Base-by-base conservation (phyloP, 2,797 vertebrate species). In the Amblyopsis hoosieri region DNA sequence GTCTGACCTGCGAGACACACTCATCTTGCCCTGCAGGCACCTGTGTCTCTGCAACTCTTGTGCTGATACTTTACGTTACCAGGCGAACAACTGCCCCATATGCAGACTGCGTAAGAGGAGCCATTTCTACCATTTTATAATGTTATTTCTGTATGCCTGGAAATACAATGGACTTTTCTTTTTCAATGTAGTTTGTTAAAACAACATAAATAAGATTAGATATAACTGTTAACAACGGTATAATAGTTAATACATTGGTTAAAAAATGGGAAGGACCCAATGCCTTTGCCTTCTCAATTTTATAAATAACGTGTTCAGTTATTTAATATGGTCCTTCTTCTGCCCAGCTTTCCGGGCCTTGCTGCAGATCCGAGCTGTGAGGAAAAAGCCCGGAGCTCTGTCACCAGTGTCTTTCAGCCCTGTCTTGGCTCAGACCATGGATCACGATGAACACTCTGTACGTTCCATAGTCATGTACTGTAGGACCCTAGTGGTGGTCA, bases 1-100 rank as follows among this genome's bases (percentile, higher is more conserved):
- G 71, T 99, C 97, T 0, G 96, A 98, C 86, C 90, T 98, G 53
- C 91, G 97, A 0, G 97, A 98, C 87, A 98, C 97, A 0, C 95
- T 98, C 62, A 98, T 98, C 82, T 90, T 98, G 79, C 97, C 97
- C 68, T 98, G 97, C 89, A 91, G 97, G 69, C 97, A 98, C 82
- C 90, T 98, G 81, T 98, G 97, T 74, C 93, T 98, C 42, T 98
- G 97, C 82, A 98, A 97, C 82, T 95, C 96, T 14, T 98, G 97
- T 0, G 97, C 97, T 0, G 97, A 98, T 86, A 98, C 97, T 0
- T 89, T 98, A 72, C 96, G 97, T 67, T 98, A 98, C 90, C 96
- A 97, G 85, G 96, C 96, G 83, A 99, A 98, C 93, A 99, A 98
- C 91, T 99, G 97, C 69, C 97, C 97, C 51, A 99, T 99, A 90